These are phyloP conservation scores for Turdus rufiventris DNA, from an alignment of 2,113 vertebrate genomes.

Conservation along the genomic window DNA sequence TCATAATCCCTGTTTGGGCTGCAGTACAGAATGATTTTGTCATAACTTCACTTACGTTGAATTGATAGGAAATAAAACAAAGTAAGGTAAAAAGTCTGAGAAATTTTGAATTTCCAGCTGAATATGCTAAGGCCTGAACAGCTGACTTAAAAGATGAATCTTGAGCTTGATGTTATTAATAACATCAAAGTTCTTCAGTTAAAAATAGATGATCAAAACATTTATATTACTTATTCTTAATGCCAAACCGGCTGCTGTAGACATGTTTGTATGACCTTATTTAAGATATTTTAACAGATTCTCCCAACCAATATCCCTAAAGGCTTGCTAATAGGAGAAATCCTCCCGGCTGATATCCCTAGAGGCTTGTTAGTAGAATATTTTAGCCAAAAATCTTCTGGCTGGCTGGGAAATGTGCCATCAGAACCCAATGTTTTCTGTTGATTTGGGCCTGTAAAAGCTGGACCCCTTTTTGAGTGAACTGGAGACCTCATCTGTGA, in stretches of 20 bases:
- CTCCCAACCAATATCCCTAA: neutral
- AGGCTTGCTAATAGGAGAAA: neutral
- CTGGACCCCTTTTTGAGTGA: neutral
- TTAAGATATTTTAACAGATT: neutral
- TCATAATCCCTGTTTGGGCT: neutral
- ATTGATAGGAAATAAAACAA: neutral
- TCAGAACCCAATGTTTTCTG: neutral
- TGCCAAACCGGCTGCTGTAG: neutral
- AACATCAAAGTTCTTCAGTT: neutral
- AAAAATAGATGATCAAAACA: neutral
- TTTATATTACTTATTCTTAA: neutral
- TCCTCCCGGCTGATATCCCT: neutral
- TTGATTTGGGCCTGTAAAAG: neutral
- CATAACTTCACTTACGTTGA: neutral
- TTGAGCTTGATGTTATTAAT: neutral
- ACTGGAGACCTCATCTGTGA: neutral
- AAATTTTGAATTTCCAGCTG: neutral
- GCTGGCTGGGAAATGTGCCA: neutral
- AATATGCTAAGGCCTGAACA: neutral
- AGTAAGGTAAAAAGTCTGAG: neutral
- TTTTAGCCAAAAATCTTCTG: neutral
- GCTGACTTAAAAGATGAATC: neutral
- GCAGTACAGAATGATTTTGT: neutral
- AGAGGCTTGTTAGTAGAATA: neutral
- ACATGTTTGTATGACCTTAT: neutral